These are phyloP conservation scores for Xyliphius kryptos DNA, from an alignment of 2,113 vertebrate species.

Conservation along the genomic window DNA sequence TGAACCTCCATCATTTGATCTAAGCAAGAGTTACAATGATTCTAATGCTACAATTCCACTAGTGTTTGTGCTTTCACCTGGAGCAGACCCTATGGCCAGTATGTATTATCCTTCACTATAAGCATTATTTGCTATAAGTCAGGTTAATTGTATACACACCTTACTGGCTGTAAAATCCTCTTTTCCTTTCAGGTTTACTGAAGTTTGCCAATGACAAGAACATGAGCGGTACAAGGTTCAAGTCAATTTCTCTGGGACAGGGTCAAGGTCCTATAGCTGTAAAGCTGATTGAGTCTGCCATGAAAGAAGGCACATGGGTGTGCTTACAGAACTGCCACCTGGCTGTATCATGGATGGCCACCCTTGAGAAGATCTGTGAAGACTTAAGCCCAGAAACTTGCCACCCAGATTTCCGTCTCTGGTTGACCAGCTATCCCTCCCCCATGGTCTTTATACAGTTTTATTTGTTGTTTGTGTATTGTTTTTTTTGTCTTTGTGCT, in stretches of 20 bases:
- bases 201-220: slow-evolving; percentile 87
- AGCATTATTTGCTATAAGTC: background rate
- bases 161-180: background rate
- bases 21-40: slow-evolving; percentile 86
- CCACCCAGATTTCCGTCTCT: slow-evolving; percentile 82
- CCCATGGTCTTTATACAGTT: slow-evolving; percentile 79
- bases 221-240: slow-evolving; percentile 80
- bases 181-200: slow-evolving; percentile 71
- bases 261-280: slow-evolving; percentile 90
- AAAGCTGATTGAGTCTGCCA: slow-evolving; percentile 78
- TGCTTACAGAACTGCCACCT: slow-evolving; percentile 96
- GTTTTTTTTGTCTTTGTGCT: too few species aligned
- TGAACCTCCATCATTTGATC: slow-evolving; percentile 90
- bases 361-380: slow-evolving; percentile 90
- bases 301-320: slow-evolving; percentile 85
- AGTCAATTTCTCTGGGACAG: slow-evolving; percentile 93
- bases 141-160: too few species aligned
- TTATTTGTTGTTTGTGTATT: too few species aligned
- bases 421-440: slow-evolving; percentile 96
- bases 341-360: slow-evolving; percentile 93
- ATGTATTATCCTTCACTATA: slow-evolving; percentile 54
- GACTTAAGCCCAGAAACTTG: slow-evolving; percentile 74
- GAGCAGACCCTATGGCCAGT: slow-evolving; percentile 97
- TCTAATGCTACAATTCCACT: slow-evolving; percentile 82
- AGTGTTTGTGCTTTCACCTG: slow-evolving; percentile 90